phyloP scores from a whole-genome alignment of 2,888 invertebrate species.

The Drosophila paracracens region DNA sequence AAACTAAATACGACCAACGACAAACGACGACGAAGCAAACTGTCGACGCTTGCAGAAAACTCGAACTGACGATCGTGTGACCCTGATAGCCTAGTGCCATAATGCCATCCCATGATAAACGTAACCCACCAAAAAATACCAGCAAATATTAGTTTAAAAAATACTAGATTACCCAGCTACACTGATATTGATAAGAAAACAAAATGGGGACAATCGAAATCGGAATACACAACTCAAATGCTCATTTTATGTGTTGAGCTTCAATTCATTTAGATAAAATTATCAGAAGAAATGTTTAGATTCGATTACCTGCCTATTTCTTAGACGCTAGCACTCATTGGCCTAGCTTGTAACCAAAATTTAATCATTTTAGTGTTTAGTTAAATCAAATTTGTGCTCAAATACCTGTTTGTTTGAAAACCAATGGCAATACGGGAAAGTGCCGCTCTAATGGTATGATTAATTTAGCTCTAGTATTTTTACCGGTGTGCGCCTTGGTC shows the following conservation, averaged over 20 bases:
- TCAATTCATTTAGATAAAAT: neutral
- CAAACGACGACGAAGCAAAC: neutral
- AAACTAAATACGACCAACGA: conserved; percentile 1
- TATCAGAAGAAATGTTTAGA: neutral
- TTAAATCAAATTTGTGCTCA: neutral
- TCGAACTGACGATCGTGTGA: conserved; percentile 39
- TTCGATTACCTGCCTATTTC: neutral
- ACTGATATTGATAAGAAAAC: conserved; percentile 4
- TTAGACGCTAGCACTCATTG: neutral
- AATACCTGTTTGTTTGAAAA: neutral
- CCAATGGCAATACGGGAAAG: neutral
- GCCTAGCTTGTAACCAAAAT: neutral
- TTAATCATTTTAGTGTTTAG: neutral
- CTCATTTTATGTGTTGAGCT: neutral
- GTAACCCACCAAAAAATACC: conserved; percentile 3
- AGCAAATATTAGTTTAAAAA: conserved; percentile 3
- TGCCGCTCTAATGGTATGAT: neutral
- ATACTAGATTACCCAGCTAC: conserved; percentile 8
- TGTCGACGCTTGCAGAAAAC: conserved; percentile 32
- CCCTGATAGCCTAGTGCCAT: conserved; percentile 7
- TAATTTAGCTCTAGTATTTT: neutral
- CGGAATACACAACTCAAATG: neutral
- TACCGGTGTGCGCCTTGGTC: neutral
- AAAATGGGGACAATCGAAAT: neutral
- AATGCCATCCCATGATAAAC: conserved; percentile 9